Evolutionary conservation across 2,113 vertebrate genomes (phyloP), one percentile per base, ranked within the genome.

Genomic region (Onychostoma macrolepis): DNA sequence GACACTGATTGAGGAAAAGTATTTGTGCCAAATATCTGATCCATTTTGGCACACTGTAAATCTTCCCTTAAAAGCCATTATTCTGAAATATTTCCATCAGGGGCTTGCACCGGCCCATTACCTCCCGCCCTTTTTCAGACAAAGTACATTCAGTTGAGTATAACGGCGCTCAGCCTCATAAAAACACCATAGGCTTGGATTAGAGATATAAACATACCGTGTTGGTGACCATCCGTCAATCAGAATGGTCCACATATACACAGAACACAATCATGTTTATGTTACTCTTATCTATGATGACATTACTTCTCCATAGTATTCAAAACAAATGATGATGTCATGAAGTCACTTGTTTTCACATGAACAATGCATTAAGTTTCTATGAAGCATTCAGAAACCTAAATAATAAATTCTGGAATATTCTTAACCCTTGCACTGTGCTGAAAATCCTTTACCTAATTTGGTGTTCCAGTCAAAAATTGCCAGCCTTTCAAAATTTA

Each of bases 1-100:
- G 58, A 85, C 71, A 82, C 30, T 85, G 65, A 72, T 28, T 24
- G 50, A 48, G 76, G 61, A 69, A 74, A 84, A 77, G 26, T 58
- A 48, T 65, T 86, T 85, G 89, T 48, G 69, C 43, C 38, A 36
- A 88, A 83, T 82, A 83, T 83, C 50, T 78, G 67, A 78, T 86
- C 78, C 85, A 82, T 88, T 67, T 81, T 81, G 81, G 77, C 72
- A 84, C 74, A 61, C 61, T 71, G 88, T 89, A 89, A 90, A 87
- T 83, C 85, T 82, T 90, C 50, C 58, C 58, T 72, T 88, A 90
- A 87, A 85, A 87, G 85, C 74, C 75, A 89, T 84, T 87, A 80
- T 86, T 87, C 81, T 84, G 80, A 83, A 88, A 88, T 85, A 89
- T 90, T 86, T 87, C 69, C 76, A 89, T 89, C 81, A 82, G 72